Evolutionary conservation across 2,888 invertebrate species (phyloP).

Genomic region (Drosophila meridiana): DNA sequence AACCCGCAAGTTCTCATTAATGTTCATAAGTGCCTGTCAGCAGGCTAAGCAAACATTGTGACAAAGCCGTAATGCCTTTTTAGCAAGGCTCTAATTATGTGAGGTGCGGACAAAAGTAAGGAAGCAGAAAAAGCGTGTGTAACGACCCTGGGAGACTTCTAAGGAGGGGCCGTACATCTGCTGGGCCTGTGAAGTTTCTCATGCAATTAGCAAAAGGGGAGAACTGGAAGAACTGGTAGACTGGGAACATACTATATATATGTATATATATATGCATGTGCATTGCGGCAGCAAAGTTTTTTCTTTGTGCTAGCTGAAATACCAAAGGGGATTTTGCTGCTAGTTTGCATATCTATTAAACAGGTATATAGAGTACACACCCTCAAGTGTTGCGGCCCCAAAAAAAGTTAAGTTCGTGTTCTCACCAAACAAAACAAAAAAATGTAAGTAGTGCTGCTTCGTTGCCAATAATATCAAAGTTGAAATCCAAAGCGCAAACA

Average conservation of each 20-base stretch:
- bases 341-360: conserved; percentile 62
- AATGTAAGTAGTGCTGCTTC: conserved; percentile 28
- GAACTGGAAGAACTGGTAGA: conserved; percentile 43
- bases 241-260: conserved; percentile 30
- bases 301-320: conserved; percentile 31
- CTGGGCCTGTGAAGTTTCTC: conserved; percentile 67
- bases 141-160: conserved; percentile 57
- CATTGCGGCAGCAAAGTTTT: conserved; percentile 35
- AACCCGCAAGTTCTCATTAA: not conserved
- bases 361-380: conserved; percentile 46
- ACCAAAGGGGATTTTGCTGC: conserved; percentile 52
- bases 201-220: conserved; percentile 59
- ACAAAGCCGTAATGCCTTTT: conserved; percentile 37
- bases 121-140: conserved; percentile 22
- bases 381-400: conserved; percentile 33
- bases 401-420: conserved; percentile 49
- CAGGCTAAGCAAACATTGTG: conserved; percentile 31
- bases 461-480: conserved; percentile 67
- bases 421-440: conserved; percentile 42
- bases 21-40: not conserved
- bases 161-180: conserved; percentile 38
- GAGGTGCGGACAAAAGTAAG: conserved; percentile 18
- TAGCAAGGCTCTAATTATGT: conserved; percentile 53
- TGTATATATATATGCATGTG: conserved; percentile 29
- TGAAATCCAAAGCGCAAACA: conserved; percentile 65